phyloP scores from a whole-genome alignment of 2,113 vertebrate species.

The Ailurus styani region DNA sequence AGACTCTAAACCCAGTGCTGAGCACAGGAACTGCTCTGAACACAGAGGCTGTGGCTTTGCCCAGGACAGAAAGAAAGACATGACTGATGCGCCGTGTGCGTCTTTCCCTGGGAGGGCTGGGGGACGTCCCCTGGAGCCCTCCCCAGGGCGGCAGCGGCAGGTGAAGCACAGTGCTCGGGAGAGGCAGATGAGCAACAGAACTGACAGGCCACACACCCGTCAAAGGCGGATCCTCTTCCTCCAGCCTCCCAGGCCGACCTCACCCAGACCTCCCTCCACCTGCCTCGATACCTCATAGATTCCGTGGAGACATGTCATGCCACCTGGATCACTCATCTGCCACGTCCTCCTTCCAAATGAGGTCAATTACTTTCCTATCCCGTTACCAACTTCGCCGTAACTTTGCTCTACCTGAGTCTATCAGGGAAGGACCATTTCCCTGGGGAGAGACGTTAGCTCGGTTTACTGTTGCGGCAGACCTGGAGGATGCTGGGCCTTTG shows the following conservation, averaged over 20 bases:
- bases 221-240: background rate
- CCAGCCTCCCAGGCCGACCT: background rate
- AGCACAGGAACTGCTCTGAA: background rate
- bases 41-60: background rate
- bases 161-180: background rate
- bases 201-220: background rate
- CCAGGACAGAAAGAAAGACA: background rate
- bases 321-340: background rate
- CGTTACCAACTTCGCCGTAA: background rate
- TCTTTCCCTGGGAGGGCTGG: background rate
- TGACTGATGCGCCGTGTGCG: background rate
- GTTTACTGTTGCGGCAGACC: background rate
- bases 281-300: background rate
- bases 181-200: background rate
- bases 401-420: background rate
- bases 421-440: background rate
- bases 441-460: background rate
- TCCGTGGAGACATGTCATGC: background rate
- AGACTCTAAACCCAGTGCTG: background rate
- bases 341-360: conserved; percentile 21
- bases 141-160: background rate
- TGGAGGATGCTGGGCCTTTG: background rate
- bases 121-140: background rate
- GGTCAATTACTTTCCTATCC: background rate
- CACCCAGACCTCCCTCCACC: background rate